Base-by-base conservation (phyloP, 2,113 vertebrate genomes). In the Phalacrocorax carbo region DNA sequence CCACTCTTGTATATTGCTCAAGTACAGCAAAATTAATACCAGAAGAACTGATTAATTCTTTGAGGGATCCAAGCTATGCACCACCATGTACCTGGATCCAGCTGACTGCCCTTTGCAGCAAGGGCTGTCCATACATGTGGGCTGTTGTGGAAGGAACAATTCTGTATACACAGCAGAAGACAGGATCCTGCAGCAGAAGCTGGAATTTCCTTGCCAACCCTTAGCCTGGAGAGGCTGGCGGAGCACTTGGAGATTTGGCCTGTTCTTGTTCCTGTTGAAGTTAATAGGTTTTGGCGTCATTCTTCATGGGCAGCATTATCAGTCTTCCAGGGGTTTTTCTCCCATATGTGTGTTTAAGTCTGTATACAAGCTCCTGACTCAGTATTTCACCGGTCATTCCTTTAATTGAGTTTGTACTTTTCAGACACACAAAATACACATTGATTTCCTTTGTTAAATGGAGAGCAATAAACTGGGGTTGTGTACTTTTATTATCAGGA, bases 391-490 rank as follows among this genome's bases (percentile, higher is more conserved):
- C 1, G 1, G 62, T 26, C 68, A 6, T 66, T 95, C 82, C 84
- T 95, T 91, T 80, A 96, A 97, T 62, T 82, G 87, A 88, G 71
- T 85, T 91, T 96, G 93, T 90, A 29, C 27, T 93, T 95, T 84
- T 88, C 83, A 94, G 90, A 88, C 52, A 79, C 69, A 46, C 91
- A 84, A 95, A 96, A 94, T 46, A 96, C 96, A 95, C 90, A 94
- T 29, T 65, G 72, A 92, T 96, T 97, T 96, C 80, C 94, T 96
- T 76, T 86, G 79, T 81, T 73, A 90, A 96, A 93, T 26, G 85
- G 79, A 95, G 68, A 71, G 71, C 91, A 94, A 93, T 96, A 81
- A 96, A 91, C 51, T 81, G 68, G 58, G 62, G 29, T 79, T 93
- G 75, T 71, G 83, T 79, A 36, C 55, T 93, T 96, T 88, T 77